Evolutionary conservation across 23 tunicate genomes (phyloP).

Genomic region (Halocynthia roretzi): DNA sequence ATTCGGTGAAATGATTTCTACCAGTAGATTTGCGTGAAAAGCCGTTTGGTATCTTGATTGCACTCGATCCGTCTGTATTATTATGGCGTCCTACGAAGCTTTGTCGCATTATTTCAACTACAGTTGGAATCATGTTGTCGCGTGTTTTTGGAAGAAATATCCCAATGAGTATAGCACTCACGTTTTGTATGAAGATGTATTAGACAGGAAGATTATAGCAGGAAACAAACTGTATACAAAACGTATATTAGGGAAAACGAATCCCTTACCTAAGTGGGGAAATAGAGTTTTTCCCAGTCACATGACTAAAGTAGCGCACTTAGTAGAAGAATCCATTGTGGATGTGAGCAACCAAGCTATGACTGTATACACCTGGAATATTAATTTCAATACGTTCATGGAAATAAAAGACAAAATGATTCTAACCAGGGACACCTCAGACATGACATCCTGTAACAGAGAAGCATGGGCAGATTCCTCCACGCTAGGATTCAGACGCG

Average conservation of each 20-base stretch:
- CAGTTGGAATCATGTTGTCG: constrained; percentile 64
- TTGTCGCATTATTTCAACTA: constrained; percentile 30
- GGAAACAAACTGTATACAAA: constrained; percentile 57
- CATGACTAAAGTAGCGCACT: constrained; percentile 22
- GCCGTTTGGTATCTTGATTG: no score
- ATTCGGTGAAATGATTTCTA: not conserved
- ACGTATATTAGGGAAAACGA: constrained; percentile 58
- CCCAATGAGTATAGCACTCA: constrained; percentile 66
- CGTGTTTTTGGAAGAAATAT: constrained; percentile 79
- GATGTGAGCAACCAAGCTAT: constrained; percentile 30
- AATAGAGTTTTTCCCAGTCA: constrained; percentile 39
- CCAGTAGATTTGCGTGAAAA: not conserved
- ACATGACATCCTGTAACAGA: constrained; percentile 21
- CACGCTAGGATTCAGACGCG: constrained; percentile 47
- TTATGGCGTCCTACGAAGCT: constrained; percentile 38
- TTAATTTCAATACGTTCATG: constrained; percentile 42
- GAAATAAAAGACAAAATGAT: constrained; percentile 1
- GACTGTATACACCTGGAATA: constrained; percentile 80
- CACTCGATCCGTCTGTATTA: not conserved
- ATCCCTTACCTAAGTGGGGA: constrained; percentile 78
- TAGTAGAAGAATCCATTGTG: constrained; percentile 71
- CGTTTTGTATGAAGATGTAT: constrained; percentile 70
- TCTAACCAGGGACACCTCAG: constrained; percentile 1
- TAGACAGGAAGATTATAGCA: constrained; percentile 27
- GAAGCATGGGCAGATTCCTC: constrained; percentile 88